phyloP scores from a whole-genome alignment of 1,140 invertebrate species.

The Phthorimaea operculella region DNA sequence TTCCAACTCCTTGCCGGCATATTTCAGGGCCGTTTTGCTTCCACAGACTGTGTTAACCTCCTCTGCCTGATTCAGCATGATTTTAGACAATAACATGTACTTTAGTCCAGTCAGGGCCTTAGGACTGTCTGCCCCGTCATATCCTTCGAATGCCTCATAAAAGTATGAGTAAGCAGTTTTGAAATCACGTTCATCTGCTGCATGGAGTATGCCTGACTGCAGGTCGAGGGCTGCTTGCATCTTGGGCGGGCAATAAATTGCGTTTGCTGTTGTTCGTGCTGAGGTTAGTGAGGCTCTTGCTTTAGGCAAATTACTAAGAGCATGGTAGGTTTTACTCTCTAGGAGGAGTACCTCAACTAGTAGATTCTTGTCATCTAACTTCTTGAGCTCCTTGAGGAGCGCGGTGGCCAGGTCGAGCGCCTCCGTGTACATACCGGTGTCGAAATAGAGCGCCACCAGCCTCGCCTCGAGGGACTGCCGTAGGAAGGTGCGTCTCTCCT shows the following conservation, averaged over 20 bases:
- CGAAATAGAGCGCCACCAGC: slow-evolving; percentile 94
- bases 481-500: slow-evolving; percentile 96
- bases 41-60: slow-evolving; percentile 96
- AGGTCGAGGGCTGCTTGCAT: slow-evolving; percentile 97
- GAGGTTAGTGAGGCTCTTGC: slow-evolving; percentile 97
- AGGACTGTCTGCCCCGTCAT: slow-evolving; percentile 93
- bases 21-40: slow-evolving; percentile 97
- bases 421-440: slow-evolving; percentile 90
- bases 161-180: slow-evolving; percentile 99
- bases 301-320: slow-evolving; percentile 95
- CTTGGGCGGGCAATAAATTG: slow-evolving; percentile 98
- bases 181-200: slow-evolving; percentile 98
- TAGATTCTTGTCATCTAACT: slow-evolving; percentile 98
- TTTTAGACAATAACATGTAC: slow-evolving; percentile 99
- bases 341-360: slow-evolving; percentile 96
- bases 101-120: slow-evolving; percentile 95
- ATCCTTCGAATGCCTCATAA: slow-evolving; percentile 99
- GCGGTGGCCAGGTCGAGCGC: slow-evolving; percentile 85
- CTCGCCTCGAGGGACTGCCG: slow-evolving; percentile 95
- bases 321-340: slow-evolving; percentile 99
- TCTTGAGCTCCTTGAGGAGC: slow-evolving; percentile 95
- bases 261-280: slow-evolving; percentile 98
- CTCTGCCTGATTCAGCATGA: slow-evolving; percentile 96
- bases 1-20: slow-evolving; percentile 94
- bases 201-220: slow-evolving; percentile 98